A percentile compares a stretch with the other conserved stretches of the same genome.
Evolutionary conservation across 2,797 vertebrate species (phyloP).

Genomic region (Margarornis squamiger): DNA sequence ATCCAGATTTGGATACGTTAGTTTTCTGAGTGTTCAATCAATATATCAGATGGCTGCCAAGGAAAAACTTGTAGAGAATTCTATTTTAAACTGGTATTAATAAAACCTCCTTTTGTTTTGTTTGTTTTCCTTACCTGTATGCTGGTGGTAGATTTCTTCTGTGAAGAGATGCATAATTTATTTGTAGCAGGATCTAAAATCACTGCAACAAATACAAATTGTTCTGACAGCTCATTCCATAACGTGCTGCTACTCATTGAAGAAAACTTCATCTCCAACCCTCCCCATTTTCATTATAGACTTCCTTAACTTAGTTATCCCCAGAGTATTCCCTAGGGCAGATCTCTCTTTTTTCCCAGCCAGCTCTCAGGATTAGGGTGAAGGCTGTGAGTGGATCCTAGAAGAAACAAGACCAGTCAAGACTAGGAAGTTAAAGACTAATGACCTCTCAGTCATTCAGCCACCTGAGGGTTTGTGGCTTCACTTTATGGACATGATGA

Average conservation of each 20-base stretch:
- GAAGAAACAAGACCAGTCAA: background rate
- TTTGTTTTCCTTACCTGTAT: background rate
- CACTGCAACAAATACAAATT: background rate
- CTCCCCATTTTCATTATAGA: background rate
- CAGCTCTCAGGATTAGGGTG: background rate
- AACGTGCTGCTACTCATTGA: background rate
- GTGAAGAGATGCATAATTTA: background rate
- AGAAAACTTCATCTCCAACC: background rate
- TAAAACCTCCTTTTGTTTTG: background rate
- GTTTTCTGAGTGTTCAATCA: background rate
- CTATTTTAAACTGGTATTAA: background rate
- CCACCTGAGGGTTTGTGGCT: background rate
- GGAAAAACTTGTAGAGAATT: background rate
- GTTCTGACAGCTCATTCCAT: background rate
- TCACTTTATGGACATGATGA: background rate
- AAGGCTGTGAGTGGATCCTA: background rate
- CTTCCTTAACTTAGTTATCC: background rate
- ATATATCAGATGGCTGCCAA: background rate
- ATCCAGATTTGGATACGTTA: background rate
- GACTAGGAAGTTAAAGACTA: background rate
- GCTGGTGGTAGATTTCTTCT: background rate
- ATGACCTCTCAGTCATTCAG: background rate
- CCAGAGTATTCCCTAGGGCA: background rate
- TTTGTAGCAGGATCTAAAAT: background rate
- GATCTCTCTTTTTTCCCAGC: background rate